These are phyloP conservation scores for Acrobasis repandana DNA, from an alignment of 2,888 invertebrate species.

Conservation along the genomic window DNA sequence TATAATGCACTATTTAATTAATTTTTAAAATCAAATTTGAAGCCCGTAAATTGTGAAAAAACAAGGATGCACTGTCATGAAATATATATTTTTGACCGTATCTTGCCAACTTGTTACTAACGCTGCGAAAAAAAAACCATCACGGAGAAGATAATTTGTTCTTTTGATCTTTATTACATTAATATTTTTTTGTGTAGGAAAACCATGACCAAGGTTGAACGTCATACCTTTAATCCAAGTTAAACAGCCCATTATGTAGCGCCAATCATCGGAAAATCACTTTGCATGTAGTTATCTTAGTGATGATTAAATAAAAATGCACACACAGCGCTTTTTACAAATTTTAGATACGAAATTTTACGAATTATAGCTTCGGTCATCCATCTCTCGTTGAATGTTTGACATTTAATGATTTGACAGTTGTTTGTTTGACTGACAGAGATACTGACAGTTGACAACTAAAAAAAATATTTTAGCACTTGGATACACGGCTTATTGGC, in stretches of 20 bases:
- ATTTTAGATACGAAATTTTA: neutral
- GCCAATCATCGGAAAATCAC: constrained; percentile 47
- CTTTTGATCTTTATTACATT: neutral
- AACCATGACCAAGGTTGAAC: constrained; percentile 47
- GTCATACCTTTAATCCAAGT: constrained; percentile 76
- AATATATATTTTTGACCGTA: neutral
- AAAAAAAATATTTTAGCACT: no score
- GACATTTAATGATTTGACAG: neutral
- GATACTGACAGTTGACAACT: no score
- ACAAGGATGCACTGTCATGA: neutral
- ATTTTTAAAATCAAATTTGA: neutral
- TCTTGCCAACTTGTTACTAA: neutral
- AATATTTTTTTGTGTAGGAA: neutral
- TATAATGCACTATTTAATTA: neutral
- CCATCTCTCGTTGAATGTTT: neutral
- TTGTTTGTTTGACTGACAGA: no score
- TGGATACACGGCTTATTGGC: no score
- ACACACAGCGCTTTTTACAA: neutral
- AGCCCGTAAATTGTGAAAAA: neutral
- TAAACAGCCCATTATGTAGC: constrained; percentile 69
- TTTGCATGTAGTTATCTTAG: neutral
- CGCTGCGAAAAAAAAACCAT: neutral
- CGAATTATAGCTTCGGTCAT: neutral
- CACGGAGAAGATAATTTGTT: neutral
- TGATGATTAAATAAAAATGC: neutral